These are phyloP conservation scores for Microtus oregoni DNA, from an alignment of 2,113 vertebrate species.

Conservation along the genomic window DNA sequence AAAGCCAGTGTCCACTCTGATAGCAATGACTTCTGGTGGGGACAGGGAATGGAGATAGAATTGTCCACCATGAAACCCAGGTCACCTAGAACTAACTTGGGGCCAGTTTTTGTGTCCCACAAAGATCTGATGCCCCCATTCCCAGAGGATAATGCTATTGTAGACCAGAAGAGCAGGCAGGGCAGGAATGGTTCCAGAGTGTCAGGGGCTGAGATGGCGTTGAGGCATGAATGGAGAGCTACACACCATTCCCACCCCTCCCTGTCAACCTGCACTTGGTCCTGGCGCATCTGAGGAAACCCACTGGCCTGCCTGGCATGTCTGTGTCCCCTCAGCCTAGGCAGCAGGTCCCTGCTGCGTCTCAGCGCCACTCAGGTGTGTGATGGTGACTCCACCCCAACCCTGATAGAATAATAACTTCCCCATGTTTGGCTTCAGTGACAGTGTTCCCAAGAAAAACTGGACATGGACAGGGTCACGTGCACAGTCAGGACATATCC, in stretches of 20 bases:
- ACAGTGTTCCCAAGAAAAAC: neutral
- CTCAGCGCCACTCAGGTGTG: neutral
- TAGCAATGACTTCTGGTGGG: accelerated
- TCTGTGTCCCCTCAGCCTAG: neutral
- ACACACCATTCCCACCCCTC: neutral
- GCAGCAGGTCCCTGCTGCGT: neutral
- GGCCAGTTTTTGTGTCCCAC: neutral
- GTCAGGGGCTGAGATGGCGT: accelerated
- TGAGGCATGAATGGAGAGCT: too few relatives aligned
- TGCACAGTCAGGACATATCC: accelerated
- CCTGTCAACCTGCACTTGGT: too few relatives aligned
- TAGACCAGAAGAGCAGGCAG: neutral
- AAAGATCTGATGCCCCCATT: neutral
- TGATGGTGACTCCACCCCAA: accelerated
- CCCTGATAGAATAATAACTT: neutral
- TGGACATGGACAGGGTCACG: accelerated
- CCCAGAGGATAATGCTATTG: neutral
- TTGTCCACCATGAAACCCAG: accelerated
- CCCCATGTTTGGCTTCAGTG: accelerated
- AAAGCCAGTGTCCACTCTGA: neutral
- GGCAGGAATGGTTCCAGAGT: accelerated
- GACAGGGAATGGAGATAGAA: neutral
- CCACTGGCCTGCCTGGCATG: neutral
- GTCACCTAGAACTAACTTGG: neutral
- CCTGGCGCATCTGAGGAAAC: neutral